These are phyloP conservation scores for Chaitophorus viminalis DNA, from an alignment of 2,888 invertebrate species.

Conservation along the genomic window DNA sequence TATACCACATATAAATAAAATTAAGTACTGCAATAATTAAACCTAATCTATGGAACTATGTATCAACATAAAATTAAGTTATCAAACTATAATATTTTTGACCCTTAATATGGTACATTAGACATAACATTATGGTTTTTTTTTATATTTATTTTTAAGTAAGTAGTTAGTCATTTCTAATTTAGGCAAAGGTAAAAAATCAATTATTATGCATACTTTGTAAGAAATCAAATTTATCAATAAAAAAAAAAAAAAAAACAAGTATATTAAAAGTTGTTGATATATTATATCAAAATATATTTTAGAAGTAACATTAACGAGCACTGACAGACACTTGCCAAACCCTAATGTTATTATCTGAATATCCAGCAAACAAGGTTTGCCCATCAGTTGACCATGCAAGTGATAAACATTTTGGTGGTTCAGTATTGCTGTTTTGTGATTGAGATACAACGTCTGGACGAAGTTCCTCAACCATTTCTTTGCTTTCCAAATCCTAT, in stretches of 20 bases:
- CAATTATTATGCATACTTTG: background rate
- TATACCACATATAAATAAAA: no score
- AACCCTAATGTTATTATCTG: slow-evolving; percentile 96
- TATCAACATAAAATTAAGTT: no score
- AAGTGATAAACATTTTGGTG: slow-evolving; percentile 94
- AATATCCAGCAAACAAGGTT: slow-evolving; percentile 98
- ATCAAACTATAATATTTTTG: no score
- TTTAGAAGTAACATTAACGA: slow-evolving; percentile 48
- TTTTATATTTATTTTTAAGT: no score
- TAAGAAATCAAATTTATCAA: slow-evolving; percentile 25
- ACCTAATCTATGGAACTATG: no score
- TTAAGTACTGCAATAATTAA: no score
- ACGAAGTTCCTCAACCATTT: slow-evolving; percentile 97
- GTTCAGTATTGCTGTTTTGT: slow-evolving; percentile 81
- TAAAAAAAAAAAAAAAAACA: slow-evolving; percentile 36
- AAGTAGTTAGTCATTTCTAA: no score
- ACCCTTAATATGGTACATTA: no score
- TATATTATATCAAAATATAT: slow-evolving; percentile 49
- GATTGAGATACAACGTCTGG: slow-evolving; percentile 89
- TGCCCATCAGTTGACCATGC: slow-evolving; percentile 99
- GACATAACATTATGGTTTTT: no score
- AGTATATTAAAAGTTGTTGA: slow-evolving; percentile 36
- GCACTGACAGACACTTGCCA: slow-evolving; percentile 91
- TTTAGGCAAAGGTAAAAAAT: no score
- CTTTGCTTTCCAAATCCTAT: slow-evolving; percentile 97